Percentiles rank a stretch among this genome's conserved stretches.
These are phyloP conservation scores for Cenopis cana DNA, from an alignment of 2,888 invertebrate genomes.

Conservation along the genomic window DNA sequence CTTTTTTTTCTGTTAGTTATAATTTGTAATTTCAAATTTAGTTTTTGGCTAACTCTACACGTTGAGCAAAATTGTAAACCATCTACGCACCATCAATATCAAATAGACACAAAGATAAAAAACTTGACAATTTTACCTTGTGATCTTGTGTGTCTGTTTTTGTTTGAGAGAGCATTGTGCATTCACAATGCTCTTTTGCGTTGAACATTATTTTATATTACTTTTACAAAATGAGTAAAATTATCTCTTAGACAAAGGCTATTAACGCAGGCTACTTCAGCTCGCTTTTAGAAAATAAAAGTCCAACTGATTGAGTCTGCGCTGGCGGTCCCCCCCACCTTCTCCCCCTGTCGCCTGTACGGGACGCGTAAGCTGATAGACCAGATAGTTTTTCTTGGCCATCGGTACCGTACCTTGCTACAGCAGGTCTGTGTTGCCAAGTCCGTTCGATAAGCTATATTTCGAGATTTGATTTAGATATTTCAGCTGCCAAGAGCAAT, in stretches of 20 bases:
- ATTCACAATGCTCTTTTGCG: too few relatives aligned
- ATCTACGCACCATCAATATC: too few relatives aligned
- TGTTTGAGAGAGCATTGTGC: too few relatives aligned
- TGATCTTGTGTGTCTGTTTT: too few relatives aligned
- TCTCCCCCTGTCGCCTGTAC: background rate
- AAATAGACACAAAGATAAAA: too few relatives aligned
- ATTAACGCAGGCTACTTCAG: background rate
- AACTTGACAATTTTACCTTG: too few relatives aligned
- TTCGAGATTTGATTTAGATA: conserved; percentile 10
- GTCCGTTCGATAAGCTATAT: conserved; percentile 2
- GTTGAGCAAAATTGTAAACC: too few relatives aligned
- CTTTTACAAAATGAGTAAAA: background rate
- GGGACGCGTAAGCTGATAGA: conserved; percentile 43
- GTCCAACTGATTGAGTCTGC: conserved; percentile 22
- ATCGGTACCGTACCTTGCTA: background rate
- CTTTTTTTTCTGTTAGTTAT: too few relatives aligned
- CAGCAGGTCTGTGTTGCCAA: conserved; percentile 11
- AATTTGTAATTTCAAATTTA: too few relatives aligned
- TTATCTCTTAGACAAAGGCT: background rate
- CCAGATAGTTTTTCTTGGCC: conserved; percentile 43
- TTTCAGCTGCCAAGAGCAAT: conserved; percentile 14
- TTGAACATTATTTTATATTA: background rate
- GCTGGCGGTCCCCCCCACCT: background rate
- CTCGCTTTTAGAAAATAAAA: background rate
- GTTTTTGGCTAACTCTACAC: too few relatives aligned